Conservation (phyloP, 2,113 vertebrate genomes). For the Perca fluviatilis region DNA sequence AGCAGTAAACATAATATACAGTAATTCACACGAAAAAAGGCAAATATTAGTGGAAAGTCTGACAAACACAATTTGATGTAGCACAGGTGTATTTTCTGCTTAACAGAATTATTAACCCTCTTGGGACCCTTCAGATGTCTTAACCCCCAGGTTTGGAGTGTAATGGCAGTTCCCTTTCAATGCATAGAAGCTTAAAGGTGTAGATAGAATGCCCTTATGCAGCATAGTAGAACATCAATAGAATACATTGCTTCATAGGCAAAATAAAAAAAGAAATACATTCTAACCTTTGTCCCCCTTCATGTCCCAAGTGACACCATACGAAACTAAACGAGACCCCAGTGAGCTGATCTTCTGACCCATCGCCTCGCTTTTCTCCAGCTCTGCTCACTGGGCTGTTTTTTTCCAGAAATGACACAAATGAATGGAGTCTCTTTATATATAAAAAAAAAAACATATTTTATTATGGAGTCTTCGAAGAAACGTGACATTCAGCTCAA, state of each 20-base stretch:
- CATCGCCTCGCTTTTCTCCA: constrained; percentile 9
- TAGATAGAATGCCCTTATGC: neutral
- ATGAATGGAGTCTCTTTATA: constrained; percentile 27
- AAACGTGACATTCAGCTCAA: constrained; percentile 5
- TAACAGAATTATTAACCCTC: neutral
- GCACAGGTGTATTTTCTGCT: neutral
- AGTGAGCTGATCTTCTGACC: constrained; percentile 41
- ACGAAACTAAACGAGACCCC: constrained; percentile 6
- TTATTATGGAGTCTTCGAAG: neutral
- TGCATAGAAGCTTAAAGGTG: neutral
- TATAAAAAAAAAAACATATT: neutral
- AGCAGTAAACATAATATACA: neutral
- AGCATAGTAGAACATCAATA: neutral
- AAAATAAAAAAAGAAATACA: neutral
- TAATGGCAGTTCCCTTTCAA: neutral
- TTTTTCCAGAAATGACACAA: constrained; percentile 25
- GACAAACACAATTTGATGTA: too few species aligned
- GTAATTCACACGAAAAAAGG: neutral
- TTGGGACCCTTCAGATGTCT: neutral
- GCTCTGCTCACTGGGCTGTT: constrained; percentile 27
- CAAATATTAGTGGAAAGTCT: neutral
- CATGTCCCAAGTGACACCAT: constrained; percentile 25
- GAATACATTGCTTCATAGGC: neutral
- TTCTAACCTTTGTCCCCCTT: constrained; percentile 20
- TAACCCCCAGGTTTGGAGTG: neutral